Evolutionary conservation across 2,888 invertebrate species (phyloP).

Genomic region (Melanargia galathea): DNA sequence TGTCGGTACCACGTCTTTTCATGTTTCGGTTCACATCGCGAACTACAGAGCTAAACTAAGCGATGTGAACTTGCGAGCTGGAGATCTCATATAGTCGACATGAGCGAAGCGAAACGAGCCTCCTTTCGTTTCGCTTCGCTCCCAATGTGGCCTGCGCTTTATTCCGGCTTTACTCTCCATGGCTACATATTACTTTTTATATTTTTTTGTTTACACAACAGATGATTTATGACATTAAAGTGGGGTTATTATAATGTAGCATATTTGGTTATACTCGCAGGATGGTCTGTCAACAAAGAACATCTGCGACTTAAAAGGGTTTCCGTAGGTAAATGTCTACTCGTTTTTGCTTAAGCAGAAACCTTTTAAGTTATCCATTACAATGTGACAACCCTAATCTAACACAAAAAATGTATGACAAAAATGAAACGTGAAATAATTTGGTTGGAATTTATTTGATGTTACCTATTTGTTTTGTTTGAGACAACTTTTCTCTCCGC

Average conservation of each 20-base stretch:
- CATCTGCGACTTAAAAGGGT: conserved; percentile 12
- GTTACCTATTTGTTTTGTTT: no score
- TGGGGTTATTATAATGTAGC: not conserved
- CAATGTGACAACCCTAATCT: not conserved
- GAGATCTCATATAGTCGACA: no score
- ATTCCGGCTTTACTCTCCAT: no score
- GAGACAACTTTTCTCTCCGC: no score
- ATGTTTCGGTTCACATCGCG: no score
- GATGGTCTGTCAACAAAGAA: conserved; percentile 11
- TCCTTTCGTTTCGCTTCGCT: no score
- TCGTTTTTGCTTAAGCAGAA: not conserved
- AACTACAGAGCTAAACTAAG: no score
- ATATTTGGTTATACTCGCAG: conserved; percentile 6
- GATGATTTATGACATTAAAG: conserved; percentile 4
- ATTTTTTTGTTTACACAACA: not conserved
- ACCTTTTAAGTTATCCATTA: not conserved
- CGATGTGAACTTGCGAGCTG: no score
- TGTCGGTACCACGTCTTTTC: no score
- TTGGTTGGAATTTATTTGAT: no score
- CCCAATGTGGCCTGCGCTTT: no score
- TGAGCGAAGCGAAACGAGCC: no score
- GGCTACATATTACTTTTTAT: not conserved
- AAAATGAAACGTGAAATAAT: not conserved
- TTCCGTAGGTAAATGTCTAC: not conserved
- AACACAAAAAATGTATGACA: not conserved